phyloP scores from a whole-genome alignment of 2,888 invertebrate species.

The Herminia tarsipennalis region DNA sequence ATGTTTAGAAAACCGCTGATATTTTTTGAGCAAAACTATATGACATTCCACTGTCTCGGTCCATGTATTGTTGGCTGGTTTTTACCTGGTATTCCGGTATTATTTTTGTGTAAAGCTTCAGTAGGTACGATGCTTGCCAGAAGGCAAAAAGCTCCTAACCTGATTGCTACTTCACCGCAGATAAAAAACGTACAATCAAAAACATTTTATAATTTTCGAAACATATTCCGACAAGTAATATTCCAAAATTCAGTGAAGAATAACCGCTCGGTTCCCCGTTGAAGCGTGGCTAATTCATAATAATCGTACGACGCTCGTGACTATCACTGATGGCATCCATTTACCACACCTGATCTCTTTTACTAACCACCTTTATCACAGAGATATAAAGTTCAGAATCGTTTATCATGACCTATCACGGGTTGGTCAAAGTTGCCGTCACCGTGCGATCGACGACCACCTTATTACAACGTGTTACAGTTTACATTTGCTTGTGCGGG shows the following conservation, averaged over 20 bases:
- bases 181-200: slow-evolving; percentile 2
- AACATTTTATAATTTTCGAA: slow-evolving; percentile 3
- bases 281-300: slow-evolving; percentile 70
- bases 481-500: slow-evolving; percentile 10
- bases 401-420: slow-evolving; percentile 1
- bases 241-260: slow-evolving; percentile 18
- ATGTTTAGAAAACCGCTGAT: too few species aligned
- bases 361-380: slow-evolving; percentile 16
- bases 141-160: background rate
- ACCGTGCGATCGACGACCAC: slow-evolving; percentile 10
- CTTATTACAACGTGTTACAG: slow-evolving; percentile 11
- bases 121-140: background rate
- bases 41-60: too few species aligned
- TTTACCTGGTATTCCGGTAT: too few species aligned
- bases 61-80: too few species aligned
- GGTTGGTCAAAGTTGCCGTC: slow-evolving; percentile 7
- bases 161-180: slow-evolving; percentile 4
- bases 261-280: slow-evolving; percentile 37
- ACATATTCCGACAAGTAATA: slow-evolving; percentile 14
- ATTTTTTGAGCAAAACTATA: too few species aligned
- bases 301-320: slow-evolving; percentile 61
- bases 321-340: slow-evolving; percentile 47
- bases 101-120: too few species aligned
- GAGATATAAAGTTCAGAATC: slow-evolving; percentile 16
- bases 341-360: slow-evolving; percentile 21